Evolutionary conservation across 1,140 invertebrate species (phyloP).

Genomic region (Lanistes nyassanus): DNA sequence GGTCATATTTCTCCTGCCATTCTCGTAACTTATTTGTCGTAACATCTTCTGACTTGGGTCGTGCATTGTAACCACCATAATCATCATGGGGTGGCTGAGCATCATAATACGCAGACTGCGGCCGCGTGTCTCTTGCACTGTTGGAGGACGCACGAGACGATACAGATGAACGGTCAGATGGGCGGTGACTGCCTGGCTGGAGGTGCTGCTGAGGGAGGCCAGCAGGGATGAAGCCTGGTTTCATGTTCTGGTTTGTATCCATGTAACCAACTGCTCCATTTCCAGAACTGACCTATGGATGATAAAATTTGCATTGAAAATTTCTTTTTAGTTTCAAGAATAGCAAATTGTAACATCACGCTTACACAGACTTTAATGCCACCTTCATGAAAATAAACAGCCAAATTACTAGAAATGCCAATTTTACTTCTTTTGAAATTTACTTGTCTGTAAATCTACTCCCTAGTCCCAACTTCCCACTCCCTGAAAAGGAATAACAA

Average conservation of each 20-base stretch:
- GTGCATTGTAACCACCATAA: slow-evolving; percentile 12
- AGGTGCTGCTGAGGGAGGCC: slow-evolving; percentile 14
- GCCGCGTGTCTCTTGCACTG: slow-evolving; percentile 48
- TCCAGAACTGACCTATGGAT: neutral
- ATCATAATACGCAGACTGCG: slow-evolving; percentile 55
- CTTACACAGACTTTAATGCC: too few relatives aligned
- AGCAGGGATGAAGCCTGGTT: neutral
- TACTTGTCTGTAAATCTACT: too few relatives aligned
- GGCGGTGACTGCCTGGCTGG: slow-evolving; percentile 23
- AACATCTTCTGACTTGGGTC: slow-evolving; percentile 59
- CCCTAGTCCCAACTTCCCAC: too few relatives aligned
- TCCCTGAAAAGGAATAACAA: too few relatives aligned
- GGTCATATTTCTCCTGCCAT: slow-evolving; percentile 51
- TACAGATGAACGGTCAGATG: slow-evolving; percentile 38
- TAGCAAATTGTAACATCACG: too few relatives aligned
- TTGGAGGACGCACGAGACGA: slow-evolving; percentile 43
- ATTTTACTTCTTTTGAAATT: neutral
- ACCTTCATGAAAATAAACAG: too few relatives aligned
- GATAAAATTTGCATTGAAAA: too few relatives aligned
- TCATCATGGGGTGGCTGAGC: slow-evolving; percentile 32
- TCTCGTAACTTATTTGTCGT: slow-evolving; percentile 46
- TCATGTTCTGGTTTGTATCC: slow-evolving; percentile 26
- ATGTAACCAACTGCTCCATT: slow-evolving; percentile 8
- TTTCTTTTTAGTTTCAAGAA: too few relatives aligned
- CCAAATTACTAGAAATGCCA: too few relatives aligned